These are phyloP conservation scores for Isotomurus palustris DNA, from an alignment of 2,888 invertebrate species.

Conservation along the genomic window DNA sequence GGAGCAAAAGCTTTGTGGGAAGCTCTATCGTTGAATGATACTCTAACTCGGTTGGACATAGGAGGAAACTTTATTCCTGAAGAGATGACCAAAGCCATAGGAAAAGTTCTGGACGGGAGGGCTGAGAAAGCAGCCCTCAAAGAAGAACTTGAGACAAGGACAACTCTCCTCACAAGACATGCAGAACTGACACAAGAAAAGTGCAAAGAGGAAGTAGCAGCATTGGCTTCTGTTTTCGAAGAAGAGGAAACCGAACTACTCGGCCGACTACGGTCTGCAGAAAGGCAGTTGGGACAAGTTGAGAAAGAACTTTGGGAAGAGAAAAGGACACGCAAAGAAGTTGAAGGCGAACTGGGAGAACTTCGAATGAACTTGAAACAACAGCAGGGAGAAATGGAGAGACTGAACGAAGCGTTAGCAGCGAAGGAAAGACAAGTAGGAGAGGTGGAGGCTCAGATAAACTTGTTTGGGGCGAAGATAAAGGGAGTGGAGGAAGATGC, in stretches of 20 bases:
- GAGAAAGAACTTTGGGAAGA: not conserved
- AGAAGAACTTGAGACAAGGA: slow-evolving; percentile 38
- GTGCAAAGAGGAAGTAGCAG: slow-evolving; percentile 38
- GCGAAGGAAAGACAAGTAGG: too few relatives aligned
- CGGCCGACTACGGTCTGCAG: slow-evolving; percentile 7
- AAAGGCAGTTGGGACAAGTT: slow-evolving; percentile 5
- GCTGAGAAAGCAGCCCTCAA: slow-evolving; percentile 37
- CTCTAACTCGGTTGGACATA: slow-evolving; percentile 47
- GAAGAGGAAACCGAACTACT: slow-evolving; percentile 38
- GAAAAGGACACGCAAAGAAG: not conserved
- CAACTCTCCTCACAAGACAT: slow-evolving; percentile 46
- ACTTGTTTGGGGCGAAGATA: too few relatives aligned
- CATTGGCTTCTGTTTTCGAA: slow-evolving; percentile 38
- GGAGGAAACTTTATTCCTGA: slow-evolving; percentile 51
- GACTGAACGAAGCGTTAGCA: too few relatives aligned
- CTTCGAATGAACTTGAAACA: not conserved
- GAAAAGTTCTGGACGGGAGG: slow-evolving; percentile 20
- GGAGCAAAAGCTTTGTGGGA: slow-evolving; percentile 50
- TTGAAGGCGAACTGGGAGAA: slow-evolving; percentile 1
- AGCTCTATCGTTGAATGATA: slow-evolving; percentile 48
- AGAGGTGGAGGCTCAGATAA: too few relatives aligned
- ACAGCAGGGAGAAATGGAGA: not conserved
- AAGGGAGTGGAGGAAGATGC: too few relatives aligned
- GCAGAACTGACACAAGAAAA: slow-evolving; percentile 43
- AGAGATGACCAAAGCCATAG: slow-evolving; percentile 49